Conservation (phyloP, 1,140 invertebrate genomes). For the Stegodyphus dumicola region DNA sequence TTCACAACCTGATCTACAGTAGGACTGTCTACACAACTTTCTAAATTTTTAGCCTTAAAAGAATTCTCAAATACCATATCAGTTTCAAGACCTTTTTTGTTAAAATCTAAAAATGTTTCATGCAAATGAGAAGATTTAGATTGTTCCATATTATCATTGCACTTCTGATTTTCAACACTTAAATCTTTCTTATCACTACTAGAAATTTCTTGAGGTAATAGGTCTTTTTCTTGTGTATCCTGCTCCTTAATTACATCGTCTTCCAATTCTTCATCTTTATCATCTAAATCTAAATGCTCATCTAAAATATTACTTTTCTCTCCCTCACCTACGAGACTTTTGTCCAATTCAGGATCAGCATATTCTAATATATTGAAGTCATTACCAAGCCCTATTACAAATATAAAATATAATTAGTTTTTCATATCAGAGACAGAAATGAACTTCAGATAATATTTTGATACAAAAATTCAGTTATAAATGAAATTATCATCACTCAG, state of each 20-base stretch:
- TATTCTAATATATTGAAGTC: conserved; percentile 97
- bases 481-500: no score
- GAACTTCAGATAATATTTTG: no score
- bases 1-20: not conserved
- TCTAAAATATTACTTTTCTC: conserved; percentile 70
- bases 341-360: conserved; percentile 92
- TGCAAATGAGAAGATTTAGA: conserved; percentile 7
- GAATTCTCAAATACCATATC: conserved; percentile 20
- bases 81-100: conserved; percentile 43
- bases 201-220: conserved; percentile 29
- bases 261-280: conserved; percentile 65
- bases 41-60: conserved; percentile 23
- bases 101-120: conserved; percentile 37
- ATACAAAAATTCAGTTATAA: no score
- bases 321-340: conserved; percentile 66
- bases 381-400: conserved; percentile 81
- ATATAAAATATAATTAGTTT: not conserved
- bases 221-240: conserved; percentile 48
- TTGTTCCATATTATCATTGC: not conserved
- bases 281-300: conserved; percentile 68
- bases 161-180: conserved; percentile 9
- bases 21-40: not conserved
- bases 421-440: no score
- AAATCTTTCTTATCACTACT: conserved; percentile 19
- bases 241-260: conserved; percentile 56